Evolutionary conservation across 1,140 invertebrate species (phyloP), one percentile per base, ranked within the genome.

Genomic region (Triops longicaudatus): DNA sequence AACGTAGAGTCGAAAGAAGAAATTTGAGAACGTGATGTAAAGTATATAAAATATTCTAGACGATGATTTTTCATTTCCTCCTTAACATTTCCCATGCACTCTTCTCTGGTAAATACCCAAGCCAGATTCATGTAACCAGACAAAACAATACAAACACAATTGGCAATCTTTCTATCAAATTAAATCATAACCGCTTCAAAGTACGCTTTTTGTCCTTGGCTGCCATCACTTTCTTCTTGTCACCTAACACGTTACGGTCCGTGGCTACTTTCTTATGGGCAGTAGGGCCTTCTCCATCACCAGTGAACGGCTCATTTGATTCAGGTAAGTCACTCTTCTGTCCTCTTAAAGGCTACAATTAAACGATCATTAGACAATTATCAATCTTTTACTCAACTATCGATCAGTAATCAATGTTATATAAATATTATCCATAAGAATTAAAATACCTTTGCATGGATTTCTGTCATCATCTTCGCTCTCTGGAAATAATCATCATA

Each of bases 401-500:
- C n/a, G n/a, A 41, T 28, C 41, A 22, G 12, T 22, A 31, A 28
- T n/a, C n/a, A n/a, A n/a, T n/a, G n/a, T n/a, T n/a, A n/a, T n/a
- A n/a, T n/a, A n/a, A n/a, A n/a, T n/a, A n/a, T n/a, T n/a, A n/a
- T n/a, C n/a, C n/a, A n/a, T 76, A 43, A 27, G 22, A 42, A n/a
- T 72, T 6, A 77, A 81, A 79, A 81, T 85, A 89, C 87, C 84
- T 89, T 89, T 73, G 95, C 95, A 87, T 97, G 94, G 81, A 97
- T 95, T 87, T 96, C 94, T 44, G 94, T 96, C 89, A 95, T 96
- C 91, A 97, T 92, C 86, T 91, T 92, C 22, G 95, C 95, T 83
- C 95, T 86, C 82, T 91, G 89, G 12, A 89, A 94, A 85, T 96
- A 97, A 83, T 95, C 93, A 83, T 96, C 92, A 83, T 97, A 97